Percentiles rank a stretch among this genome's conserved stretches.
These are phyloP conservation scores for Paelopatides confundens DNA, from an alignment of 53 echinoderm and acorn worm species.

Conservation along the genomic window DNA sequence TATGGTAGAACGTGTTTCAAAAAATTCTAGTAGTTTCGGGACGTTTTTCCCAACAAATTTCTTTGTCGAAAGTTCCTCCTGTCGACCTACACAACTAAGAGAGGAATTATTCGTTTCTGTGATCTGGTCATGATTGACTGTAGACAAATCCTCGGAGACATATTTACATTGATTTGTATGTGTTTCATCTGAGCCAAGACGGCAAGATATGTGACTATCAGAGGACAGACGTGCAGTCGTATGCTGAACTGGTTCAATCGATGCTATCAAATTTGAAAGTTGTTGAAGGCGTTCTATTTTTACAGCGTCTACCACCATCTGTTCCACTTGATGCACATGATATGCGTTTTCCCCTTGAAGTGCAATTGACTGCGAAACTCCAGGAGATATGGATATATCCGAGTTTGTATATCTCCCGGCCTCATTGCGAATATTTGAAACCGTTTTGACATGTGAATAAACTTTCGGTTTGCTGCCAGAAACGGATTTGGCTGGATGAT, in stretches of 20 bases:
- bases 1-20: background rate
- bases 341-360: too few species aligned
- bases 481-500: too few species aligned
- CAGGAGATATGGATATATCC: too few species aligned
- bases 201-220: background rate
- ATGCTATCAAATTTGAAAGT: background rate
- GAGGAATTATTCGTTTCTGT: background rate
- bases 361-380: too few species aligned
- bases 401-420: too few species aligned
- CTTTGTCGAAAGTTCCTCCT: background rate
- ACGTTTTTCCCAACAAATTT: background rate
- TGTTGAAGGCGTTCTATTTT: background rate
- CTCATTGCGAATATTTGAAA: too few species aligned
- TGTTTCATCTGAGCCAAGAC: background rate
- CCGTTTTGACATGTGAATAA: too few species aligned
- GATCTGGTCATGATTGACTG: background rate
- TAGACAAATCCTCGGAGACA: background rate
- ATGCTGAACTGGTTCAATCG: background rate
- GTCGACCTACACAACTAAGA: background rate
- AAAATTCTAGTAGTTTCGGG: constrained; percentile 12
- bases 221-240: background rate
- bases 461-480: too few species aligned
- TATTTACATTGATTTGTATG: background rate
- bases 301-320: too few species aligned
- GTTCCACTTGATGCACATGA: too few species aligned